Conservation (phyloP, 2,113 vertebrate genomes). For the Labrus mixtus region DNA sequence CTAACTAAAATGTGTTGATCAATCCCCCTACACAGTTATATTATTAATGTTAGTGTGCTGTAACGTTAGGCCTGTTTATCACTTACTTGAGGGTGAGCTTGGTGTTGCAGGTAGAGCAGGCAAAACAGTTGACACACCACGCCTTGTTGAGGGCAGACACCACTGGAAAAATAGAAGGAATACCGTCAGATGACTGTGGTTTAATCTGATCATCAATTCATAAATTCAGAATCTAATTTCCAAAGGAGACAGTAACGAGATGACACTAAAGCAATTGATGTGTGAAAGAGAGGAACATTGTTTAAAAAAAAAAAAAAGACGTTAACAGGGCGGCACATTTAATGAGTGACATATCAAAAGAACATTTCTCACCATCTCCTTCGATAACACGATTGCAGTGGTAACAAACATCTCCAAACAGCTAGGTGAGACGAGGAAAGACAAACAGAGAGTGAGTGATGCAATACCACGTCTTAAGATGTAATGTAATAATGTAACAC, state of each 20-base stretch:
- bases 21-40: background rate
- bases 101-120: constrained; percentile 97
- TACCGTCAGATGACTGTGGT: constrained; percentile 1
- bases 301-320: too few species aligned
- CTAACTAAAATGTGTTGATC: background rate
- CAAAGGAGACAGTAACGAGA: too few species aligned
- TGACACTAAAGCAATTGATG: too few species aligned
- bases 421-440: constrained; percentile 79
- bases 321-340: too few species aligned
- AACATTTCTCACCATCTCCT: constrained; percentile 91
- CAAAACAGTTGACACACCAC: constrained; percentile 97
- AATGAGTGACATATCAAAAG: background rate
- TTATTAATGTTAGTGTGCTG: too few species aligned
- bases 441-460: constrained; percentile 35
- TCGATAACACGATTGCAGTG: constrained; percentile 98
- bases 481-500: constrained; percentile 6
- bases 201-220: too few species aligned
- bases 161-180: constrained; percentile 81
- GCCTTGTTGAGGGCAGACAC: constrained; percentile 98
- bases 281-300: too few species aligned
- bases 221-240: too few species aligned
- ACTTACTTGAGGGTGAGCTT: constrained; percentile 98
- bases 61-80: background rate
- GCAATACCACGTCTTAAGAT: background rate
- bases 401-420: constrained; percentile 98